Evolutionary conservation across 1,140 invertebrate genomes (phyloP).

Genomic region (Idris sp.): DNA sequence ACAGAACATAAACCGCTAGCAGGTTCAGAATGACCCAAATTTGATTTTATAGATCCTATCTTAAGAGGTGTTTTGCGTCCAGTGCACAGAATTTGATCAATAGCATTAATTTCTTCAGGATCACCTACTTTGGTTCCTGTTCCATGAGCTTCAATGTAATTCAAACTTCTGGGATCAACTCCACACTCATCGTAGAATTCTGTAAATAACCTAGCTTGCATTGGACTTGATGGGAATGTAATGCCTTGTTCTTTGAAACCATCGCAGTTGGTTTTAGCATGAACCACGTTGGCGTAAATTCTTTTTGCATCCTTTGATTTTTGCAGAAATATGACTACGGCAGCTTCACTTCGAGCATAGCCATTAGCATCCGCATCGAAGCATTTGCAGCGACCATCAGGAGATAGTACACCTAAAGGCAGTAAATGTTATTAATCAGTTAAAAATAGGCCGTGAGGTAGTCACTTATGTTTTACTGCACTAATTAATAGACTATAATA

Average conservation of each 20-base stretch:
- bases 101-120: constrained; percentile 91
- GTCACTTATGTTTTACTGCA: no score
- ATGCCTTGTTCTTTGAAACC: constrained; percentile 93
- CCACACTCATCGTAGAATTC: constrained; percentile 93
- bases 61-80: constrained; percentile 83
- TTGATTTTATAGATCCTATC: constrained; percentile 95
- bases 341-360: constrained; percentile 87
- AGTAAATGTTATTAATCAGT: no score
- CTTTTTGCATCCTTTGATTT: constrained; percentile 87
- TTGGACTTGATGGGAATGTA: constrained; percentile 91
- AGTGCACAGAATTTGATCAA: constrained; percentile 89
- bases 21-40: constrained; percentile 95
- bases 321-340: constrained; percentile 89
- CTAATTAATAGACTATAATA: neutral
- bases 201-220: constrained; percentile 87
- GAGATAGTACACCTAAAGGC: constrained; percentile 89
- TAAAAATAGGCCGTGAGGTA: no score
- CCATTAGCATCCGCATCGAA: constrained; percentile 90
- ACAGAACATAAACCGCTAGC: constrained; percentile 91
- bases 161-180: constrained; percentile 84
- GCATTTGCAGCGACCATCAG: constrained; percentile 91
- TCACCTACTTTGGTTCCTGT: constrained; percentile 90
- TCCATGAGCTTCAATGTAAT: constrained; percentile 95
- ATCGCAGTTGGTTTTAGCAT: constrained; percentile 86
- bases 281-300: constrained; percentile 85